Evolutionary conservation across 2,797 vertebrate genomes (phyloP), one percentile per base, ranked within the genome.

Genomic region (Caiman crocodilus): DNA sequence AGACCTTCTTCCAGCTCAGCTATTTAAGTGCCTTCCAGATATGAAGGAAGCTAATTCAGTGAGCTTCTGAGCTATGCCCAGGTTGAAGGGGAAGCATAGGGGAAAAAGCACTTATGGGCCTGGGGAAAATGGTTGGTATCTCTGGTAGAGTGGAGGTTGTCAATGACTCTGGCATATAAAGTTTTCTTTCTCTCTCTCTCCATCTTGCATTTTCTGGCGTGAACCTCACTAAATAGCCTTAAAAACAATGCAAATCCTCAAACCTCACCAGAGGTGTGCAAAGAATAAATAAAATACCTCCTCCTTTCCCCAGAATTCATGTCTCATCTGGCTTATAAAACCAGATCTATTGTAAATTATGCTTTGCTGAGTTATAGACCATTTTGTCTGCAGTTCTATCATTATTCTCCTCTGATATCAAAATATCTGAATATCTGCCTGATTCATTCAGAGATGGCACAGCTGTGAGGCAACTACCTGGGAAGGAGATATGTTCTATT

Each of bases 361-460:
- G 20, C 30, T 32, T 18, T 30, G 30, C n/a, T 32, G 18, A 20
- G 65, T 21, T 32, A 32, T n/a, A 69, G 17, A 0, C 0, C 26
- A 30, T 28, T 14, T 25, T 26, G 50, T 5, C 15, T 4, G 74
- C 30, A 78, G 14, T 2, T 0, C 0, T 4, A 59, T 18, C 2
- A 0, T 55, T 57, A 30, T 50, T 42, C 28, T 90, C 16, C 65
- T 30, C 65, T 20, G 20, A n/a, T 69, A 20, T 69, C 65, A 50
- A 50, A 50, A 10, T 50, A 32, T 32, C 65, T 30, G 30, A 6
- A 30, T 81, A 71, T 73, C 84, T 81, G 65, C 69, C 69, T 42
- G 69, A 74, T 35, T 89, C 69, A n/a, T 79, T 76, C 26, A 75
- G 59, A 84, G 59, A 55, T 0, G 0, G n/a, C 74, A 77, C 83